Base-by-base conservation (phyloP, 2,113 vertebrate genomes). In the Mola mola region DNA sequence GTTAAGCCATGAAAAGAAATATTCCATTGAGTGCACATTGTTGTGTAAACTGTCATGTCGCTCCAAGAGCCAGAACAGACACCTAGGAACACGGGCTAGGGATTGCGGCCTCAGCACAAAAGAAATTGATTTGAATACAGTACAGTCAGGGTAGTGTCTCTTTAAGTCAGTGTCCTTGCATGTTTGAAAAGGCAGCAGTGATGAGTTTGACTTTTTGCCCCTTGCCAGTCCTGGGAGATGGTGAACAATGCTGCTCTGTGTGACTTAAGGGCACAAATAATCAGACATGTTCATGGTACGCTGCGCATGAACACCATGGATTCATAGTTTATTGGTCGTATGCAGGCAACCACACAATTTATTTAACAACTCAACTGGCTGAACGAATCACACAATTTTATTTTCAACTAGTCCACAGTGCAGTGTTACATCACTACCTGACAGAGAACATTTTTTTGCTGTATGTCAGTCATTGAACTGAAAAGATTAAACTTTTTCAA, bases 1-100 rank as follows among this genome's bases (percentile, higher is more conserved):
- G 87, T 89, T 90, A 90, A 86, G 78, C 82, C 79, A 61, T 83
- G 83, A 87, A 90, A 88, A 81, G 80, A 75, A 83, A 85, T 87
- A 86, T 89, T 89, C 84, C 80, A 58, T 59, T 78, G 83, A 87
- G 85, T 88, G 83, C 88, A 85, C 90, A 84, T 85, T 29, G 61
- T 81, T 81, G 85, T 85, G 84, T 90, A 89, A 91, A 87, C 78
- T 82, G 73, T 84, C 83, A 75, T 68, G 68, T 70, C 21, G 55
- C 68, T 85, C 68, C 33, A 17, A 79, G 75, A 83, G 76, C 82
- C 29, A 22, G 81, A 84, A 78, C 80, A 85, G 82, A 83, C 85
- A 79, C 66, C 73, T 75, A 60, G 56, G 66, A 80, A 60, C 79
- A 64, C 42, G 31, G 52, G 64, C 64, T 15, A 43, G 44, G 72